Conservation (phyloP, 1,140 invertebrate species). For the Aethina tumida region DNA sequence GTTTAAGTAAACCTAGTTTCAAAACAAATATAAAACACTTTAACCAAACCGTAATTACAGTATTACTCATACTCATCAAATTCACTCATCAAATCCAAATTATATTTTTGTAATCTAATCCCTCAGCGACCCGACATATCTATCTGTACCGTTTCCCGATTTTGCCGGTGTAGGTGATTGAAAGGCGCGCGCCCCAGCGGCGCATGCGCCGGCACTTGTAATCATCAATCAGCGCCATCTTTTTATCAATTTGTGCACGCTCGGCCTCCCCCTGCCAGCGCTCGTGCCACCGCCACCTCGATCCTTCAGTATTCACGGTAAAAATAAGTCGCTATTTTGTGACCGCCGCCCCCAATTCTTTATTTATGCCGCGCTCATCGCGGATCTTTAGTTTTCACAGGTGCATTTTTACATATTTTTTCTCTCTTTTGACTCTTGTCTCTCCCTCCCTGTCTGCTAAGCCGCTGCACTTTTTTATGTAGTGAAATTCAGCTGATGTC, state of each 20-base stretch:
- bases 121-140: no score
- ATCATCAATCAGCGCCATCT: no score
- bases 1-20: no score
- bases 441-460: background rate
- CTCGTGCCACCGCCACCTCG: constrained; percentile 16
- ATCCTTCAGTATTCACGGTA: constrained; percentile 26
- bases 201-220: background rate
- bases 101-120: no score
- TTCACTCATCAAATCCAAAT: no score
- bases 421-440: constrained; percentile 15
- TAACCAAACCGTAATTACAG: no score
- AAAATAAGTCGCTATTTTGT: background rate
- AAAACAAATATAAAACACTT: no score
- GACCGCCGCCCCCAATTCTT: constrained; percentile 3
- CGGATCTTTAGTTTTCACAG: constrained; percentile 1
- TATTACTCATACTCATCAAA: no score
- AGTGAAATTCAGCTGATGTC: background rate
- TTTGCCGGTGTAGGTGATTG: no score
- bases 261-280: constrained; percentile 7
- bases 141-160: no score
- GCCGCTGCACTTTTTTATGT: no score
- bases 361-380: background rate
- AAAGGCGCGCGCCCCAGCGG: no score
- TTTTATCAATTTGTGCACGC: constrained; percentile 7
- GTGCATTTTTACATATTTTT: constrained; percentile 22